Percentiles rank a stretch among this genome's conserved stretches.
Evolutionary conservation across 2,888 invertebrate genomes (phyloP).

Genomic region (Sarcophaga variegata): DNA sequence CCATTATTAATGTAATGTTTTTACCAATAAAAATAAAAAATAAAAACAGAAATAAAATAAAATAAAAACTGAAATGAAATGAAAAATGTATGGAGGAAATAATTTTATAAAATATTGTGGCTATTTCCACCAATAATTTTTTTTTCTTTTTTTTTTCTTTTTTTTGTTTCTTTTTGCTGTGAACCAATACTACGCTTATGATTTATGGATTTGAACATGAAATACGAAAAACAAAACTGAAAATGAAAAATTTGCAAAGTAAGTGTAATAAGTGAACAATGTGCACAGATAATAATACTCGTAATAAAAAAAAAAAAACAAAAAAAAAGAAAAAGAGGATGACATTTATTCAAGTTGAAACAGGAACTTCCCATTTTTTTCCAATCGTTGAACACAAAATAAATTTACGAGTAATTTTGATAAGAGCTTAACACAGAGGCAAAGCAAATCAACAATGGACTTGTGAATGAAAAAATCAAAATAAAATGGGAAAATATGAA

Average conservation of each 20-base stretch:
- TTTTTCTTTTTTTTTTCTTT: no score
- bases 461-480: conserved; percentile 12
- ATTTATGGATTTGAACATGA: conserved; percentile 55
- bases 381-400: conserved; percentile 63
- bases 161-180: neutral
- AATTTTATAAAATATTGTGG: conserved; percentile 44
- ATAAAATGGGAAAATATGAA: neutral
- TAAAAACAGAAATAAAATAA: neutral
- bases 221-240: conserved; percentile 11
- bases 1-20: no score
- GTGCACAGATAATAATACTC: conserved; percentile 6
- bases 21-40: conserved; percentile 12
- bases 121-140: conserved; percentile 48
- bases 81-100: conserved; percentile 32
- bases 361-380: conserved; percentile 71
- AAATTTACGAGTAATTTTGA: conserved; percentile 36
- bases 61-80: conserved; percentile 26
- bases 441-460: conserved; percentile 7
- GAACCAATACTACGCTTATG: conserved; percentile 38
- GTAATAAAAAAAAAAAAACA: neutral
- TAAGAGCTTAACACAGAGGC: conserved; percentile 41
- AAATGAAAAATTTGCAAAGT: neutral
- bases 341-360: conserved; percentile 65
- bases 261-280: conserved; percentile 8
- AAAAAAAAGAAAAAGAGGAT: conserved; percentile 43